Base-by-base conservation (phyloP, 2,888 invertebrate genomes). In the Incurvaria masculella region DNA sequence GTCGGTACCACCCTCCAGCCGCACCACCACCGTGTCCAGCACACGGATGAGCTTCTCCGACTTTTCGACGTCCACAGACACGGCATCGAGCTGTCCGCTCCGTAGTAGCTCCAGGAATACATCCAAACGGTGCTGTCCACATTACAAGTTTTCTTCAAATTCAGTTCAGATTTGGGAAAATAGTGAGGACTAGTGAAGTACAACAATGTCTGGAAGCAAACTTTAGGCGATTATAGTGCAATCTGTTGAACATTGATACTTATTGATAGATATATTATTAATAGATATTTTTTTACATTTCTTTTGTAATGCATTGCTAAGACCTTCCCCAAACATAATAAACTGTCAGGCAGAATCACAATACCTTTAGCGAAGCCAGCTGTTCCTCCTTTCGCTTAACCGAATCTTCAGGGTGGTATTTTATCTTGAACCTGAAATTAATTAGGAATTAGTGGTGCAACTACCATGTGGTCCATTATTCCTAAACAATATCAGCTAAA, bases 361-460 rank as follows among this genome's bases (percentile, higher is more conserved):
- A n/a, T 78, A 93, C 94, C 84, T 88, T 89, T 40, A 95, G 75
- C 49, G 91, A 89, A 49, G 80, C 73, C 48, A 88, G 78, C 60
- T 94, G 92, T 63, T 97, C 96, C 17, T 92, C 91, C 68, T 91
- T 93, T 49, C 94, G 81, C 68, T 91, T 94, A 26, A 90, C 83
- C 46, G 93, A 93, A 64, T 98, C 97, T 69, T 96, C 95, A 2
- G 99, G 99, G 70, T 99, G 98, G 66, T 98, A 99, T 80, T 98
- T 98, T 59, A 92, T 87, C 78, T 97, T 96, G 84, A 99, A 99
- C 98, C 99, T 99, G 78, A 50, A 65, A 63, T 58, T 26, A 18
- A 17, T 8, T 10, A 21, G 6, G 26, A 27, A 2, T 17, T 4
- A 19, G 17, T 10, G 6, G 17, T 45, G 20, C 19, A 47, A 33